Base-by-base conservation (phyloP, 2,113 vertebrate genomes). In the Illadopsis cleaveri region DNA sequence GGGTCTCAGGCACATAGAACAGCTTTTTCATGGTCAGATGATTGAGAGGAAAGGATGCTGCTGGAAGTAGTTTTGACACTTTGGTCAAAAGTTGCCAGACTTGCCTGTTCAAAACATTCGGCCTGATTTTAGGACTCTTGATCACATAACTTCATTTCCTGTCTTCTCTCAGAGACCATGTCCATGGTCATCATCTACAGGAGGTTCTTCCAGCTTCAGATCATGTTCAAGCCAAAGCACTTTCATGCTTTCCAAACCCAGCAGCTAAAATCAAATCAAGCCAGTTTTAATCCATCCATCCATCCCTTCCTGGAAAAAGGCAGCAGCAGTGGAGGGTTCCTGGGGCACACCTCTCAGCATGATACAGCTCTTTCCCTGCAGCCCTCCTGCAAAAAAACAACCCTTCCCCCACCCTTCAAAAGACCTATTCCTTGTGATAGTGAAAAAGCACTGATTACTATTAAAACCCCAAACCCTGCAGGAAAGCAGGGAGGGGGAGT, bases 381-480 rank as follows among this genome's bases (percentile, higher is more conserved):
- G 62, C 77, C 69, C n/a, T 85, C 45, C 62, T 60, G 23, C 10
- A n/a, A 75, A 86, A 83, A 90, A 66, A 71, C 5, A 68, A 31
- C 48, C 42, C 38, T 62, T 86, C 35, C 15, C 60, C 37, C 1
- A 2, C 13, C 44, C 48, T 91, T 92, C 40, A 66, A 88, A 94
- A 94, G 75, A 50, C 37, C 56, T 54, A 70, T 96, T 87, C 88
- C 90, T 82, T 86, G 57, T 60, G 82, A 86, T 45, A 89, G 77
- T 33, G 60, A 91, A 88, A 91, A 95, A 90, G 20, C 47, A 85
- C 51, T 91, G 90, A 93, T 93, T 91, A 69, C 95, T 97, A 83
- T 95, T 91, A 94, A 97, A 97, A 93, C 51, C 90, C 47, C 37
- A 94, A 95, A 88, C 51, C 78, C 94, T 91, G 71, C 84, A 97